Conservation (phyloP, 2,888 invertebrate species). For the Nymphalis polychloros region DNA sequence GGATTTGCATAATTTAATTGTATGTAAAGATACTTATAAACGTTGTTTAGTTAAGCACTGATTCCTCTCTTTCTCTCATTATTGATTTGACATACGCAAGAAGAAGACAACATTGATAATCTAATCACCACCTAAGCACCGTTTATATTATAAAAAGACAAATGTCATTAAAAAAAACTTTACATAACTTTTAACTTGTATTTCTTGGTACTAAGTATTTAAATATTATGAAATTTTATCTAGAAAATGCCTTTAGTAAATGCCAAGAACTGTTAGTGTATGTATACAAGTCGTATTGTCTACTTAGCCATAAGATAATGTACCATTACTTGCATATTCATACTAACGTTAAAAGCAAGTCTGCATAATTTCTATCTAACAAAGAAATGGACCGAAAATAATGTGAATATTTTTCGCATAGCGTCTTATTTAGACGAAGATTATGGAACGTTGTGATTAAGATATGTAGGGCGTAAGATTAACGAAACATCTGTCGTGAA, state of each 20-base stretch:
- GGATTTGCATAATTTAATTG: too few species aligned
- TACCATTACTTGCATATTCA: constrained; percentile 50
- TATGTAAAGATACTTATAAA: too few species aligned
- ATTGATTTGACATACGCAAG: too few species aligned
- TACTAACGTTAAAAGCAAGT: constrained; percentile 41
- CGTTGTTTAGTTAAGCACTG: too few species aligned
- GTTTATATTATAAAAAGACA: too few species aligned
- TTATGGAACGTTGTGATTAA: constrained; percentile 21
- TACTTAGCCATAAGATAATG: constrained; percentile 15
- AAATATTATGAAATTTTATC: too few species aligned
- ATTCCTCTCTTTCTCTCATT: too few species aligned
- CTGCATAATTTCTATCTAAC: constrained; percentile 54
- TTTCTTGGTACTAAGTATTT: too few species aligned
- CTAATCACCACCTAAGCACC: too few species aligned
- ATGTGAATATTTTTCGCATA: constrained; percentile 47
- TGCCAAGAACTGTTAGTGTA: background rate
- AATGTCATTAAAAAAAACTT: too few species aligned
- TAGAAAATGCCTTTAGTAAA: background rate
- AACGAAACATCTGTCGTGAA: constrained; percentile 10
- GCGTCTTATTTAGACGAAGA: constrained; percentile 40
- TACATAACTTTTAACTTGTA: too few species aligned
- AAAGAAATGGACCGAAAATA: constrained; percentile 51
- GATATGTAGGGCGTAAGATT: constrained; percentile 32
- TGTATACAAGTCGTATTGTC: background rate
- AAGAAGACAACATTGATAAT: too few species aligned